Conservation (phyloP, 2,797 vertebrate genomes). For the Dallia pectoralis region DNA sequence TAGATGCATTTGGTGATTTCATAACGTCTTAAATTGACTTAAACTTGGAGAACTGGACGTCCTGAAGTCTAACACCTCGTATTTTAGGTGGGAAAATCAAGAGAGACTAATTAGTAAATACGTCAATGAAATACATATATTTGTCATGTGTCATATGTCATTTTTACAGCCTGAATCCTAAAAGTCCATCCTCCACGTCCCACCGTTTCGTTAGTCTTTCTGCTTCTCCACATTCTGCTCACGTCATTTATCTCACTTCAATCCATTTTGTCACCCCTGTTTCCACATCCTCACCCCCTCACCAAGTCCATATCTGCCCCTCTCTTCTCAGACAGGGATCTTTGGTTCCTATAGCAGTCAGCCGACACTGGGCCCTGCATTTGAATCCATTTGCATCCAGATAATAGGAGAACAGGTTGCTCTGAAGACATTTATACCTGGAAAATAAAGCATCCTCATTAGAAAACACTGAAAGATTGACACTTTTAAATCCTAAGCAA, state of each 20-base stretch:
- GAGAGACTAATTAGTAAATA: background rate
- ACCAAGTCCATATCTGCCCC: background rate
- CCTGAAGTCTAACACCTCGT: background rate
- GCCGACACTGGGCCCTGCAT: background rate
- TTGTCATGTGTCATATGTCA: too few species aligned
- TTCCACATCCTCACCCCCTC: background rate
- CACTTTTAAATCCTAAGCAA: background rate
- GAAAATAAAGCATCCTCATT: background rate
- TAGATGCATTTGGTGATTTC: slow-evolving; percentile 1
- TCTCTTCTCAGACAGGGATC: background rate
- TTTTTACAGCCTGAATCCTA: too few species aligned
- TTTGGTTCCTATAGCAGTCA: background rate
- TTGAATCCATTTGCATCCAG: background rate
- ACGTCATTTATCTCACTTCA: background rate
- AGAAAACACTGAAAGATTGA: background rate
- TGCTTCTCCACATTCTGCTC: background rate
- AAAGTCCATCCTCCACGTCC: background rate
- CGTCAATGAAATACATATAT: background rate
- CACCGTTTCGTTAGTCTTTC: background rate
- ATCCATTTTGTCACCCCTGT: background rate
- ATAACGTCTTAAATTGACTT: background rate
- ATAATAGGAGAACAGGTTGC: background rate
- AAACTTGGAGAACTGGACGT: background rate
- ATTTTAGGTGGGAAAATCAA: background rate
- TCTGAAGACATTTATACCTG: too few species aligned